A percentile compares a stretch with the other conserved stretches of the same genome.
Evolutionary conservation across 2,888 invertebrate species (phyloP).

Genomic region (Tolmerus cingulatus): DNA sequence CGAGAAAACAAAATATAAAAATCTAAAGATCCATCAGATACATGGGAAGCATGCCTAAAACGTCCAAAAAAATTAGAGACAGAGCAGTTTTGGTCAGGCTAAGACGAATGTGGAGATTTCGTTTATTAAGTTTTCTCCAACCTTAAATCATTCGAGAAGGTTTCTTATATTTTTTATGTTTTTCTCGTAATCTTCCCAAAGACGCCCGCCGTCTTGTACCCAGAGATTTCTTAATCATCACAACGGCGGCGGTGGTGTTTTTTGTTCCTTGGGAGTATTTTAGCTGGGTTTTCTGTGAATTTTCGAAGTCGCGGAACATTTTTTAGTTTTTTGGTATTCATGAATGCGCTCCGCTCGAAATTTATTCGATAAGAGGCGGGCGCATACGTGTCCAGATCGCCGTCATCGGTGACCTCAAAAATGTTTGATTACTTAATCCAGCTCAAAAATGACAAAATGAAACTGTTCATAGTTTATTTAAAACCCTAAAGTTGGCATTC

Average conservation of each 20-base stretch:
- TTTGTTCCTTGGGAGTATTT: neutral
- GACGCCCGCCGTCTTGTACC: slow-evolving; percentile 1
- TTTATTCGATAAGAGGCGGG: slow-evolving; percentile 7
- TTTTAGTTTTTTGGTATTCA: slow-evolving; percentile 23
- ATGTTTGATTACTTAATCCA: neutral
- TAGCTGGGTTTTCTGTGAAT: neutral
- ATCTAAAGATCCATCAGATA: slow-evolving; percentile 5
- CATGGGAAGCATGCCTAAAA: slow-evolving; percentile 30
- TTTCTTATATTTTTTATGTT: neutral
- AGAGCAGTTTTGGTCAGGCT: neutral
- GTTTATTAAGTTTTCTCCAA: slow-evolving; percentile 4
- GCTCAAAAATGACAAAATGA: neutral
- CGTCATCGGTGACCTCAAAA: neutral
- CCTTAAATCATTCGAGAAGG: slow-evolving; percentile 19
- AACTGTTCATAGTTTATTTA: neutral
- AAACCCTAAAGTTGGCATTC: neutral
- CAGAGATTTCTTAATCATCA: slow-evolving; percentile 36
- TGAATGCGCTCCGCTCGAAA: neutral
- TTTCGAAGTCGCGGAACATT: neutral
- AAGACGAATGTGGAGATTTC: slow-evolving; percentile 20
- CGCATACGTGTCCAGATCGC: slow-evolving; percentile 1
- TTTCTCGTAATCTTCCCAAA: neutral
- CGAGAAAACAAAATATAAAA: slow-evolving; percentile 12
- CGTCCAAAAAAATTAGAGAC: neutral
- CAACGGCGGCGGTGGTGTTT: neutral